phyloP scores from a whole-genome alignment of 53 echinoderm and acorn worm genomes.

The Apostichopus leukothele region DNA sequence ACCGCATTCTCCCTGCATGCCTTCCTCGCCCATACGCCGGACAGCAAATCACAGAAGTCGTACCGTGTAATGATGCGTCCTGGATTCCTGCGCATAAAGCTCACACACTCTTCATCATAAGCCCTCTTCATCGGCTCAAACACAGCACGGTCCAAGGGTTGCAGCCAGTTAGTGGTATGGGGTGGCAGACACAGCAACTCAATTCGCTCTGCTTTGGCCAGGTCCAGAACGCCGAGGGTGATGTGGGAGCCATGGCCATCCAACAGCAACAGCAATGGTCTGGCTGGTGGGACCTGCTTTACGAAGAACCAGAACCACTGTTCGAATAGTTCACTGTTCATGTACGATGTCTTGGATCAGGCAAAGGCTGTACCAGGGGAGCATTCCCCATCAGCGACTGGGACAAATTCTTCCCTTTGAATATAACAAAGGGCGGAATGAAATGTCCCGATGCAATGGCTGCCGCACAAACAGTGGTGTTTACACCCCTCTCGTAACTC shows the following conservation, averaged over 20 bases:
- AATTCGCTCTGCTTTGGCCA: conserved; percentile 46
- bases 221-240: neutral
- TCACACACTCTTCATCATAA: conserved; percentile 58
- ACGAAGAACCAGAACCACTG: conserved; percentile 24
- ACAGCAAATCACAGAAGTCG: conserved; percentile 49
- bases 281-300: conserved; percentile 2
- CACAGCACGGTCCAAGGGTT: conserved; percentile 59
- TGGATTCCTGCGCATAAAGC: conserved; percentile 56
- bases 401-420: conserved; percentile 19
- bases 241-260: conserved; percentile 49
- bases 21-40: conserved; percentile 35
- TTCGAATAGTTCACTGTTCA: conserved; percentile 36
- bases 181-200: conserved; percentile 62
- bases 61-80: conserved; percentile 55
- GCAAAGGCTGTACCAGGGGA: conserved; percentile 30
- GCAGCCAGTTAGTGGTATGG: conserved; percentile 58
- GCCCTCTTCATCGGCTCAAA: conserved; percentile 54
- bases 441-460: conserved; percentile 25
- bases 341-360: conserved; percentile 1
- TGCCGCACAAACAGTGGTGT: conserved; percentile 19
- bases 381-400: conserved; percentile 18
- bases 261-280: conserved; percentile 17
- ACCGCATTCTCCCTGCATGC: conserved; percentile 50
- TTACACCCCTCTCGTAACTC: neutral
- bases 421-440: conserved; percentile 9